Evolutionary conservation across 1,140 invertebrate genomes (phyloP), one percentile per base, ranked within the genome.

Genomic region (Physella acuta): DNA sequence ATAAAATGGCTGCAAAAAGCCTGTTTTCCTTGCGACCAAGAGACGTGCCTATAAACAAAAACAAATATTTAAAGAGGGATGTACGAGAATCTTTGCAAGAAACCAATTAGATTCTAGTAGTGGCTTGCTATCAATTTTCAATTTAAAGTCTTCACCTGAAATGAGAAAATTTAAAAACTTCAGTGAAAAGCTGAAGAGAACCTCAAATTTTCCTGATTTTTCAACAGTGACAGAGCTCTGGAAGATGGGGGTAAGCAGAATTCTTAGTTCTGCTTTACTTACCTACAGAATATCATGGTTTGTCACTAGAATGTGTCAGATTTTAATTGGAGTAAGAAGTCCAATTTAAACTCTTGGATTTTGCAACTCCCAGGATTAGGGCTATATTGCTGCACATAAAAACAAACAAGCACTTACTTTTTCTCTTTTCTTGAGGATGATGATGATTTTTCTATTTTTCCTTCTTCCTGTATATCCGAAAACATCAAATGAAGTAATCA

Each of bases 401-500:
- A 49, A 49, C n/a, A 14, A 14, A 11, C n/a, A n/a, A 24, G 17
- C 11, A 68, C 66, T 68, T 68, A 68, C 66, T 68, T 68, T 39
- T 68, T 68, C 34, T 68, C 66, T 60, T 68, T 68, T 52, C 56
- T 68, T 68, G 66, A 44, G 4, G 66, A 68, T 59, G 66, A 68
- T 44, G 55, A 49, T 31, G 66, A 68, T 26, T 60, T 68, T n/a
- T 68, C 52, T 44, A n/a, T 33, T 60, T 39, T 68, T 39, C 56
- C 66, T 20, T 59, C 66, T 59, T 68, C 66, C 66, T 68, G 64
- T 59, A 59, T 68, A 68, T 68, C 66, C 66, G 52, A 68, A 68
- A 68, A 68, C 66, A 68, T 68, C 66, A 68, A 49, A 68, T 68
- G 66, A 68, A 68, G 66, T 44, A 49, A 68, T 60, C 66, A 68